Percentiles rank a stretch among this genome's conserved stretches.
phyloP scores from a whole-genome alignment of 2,888 invertebrate species.

The Artemia sinica region DNA sequence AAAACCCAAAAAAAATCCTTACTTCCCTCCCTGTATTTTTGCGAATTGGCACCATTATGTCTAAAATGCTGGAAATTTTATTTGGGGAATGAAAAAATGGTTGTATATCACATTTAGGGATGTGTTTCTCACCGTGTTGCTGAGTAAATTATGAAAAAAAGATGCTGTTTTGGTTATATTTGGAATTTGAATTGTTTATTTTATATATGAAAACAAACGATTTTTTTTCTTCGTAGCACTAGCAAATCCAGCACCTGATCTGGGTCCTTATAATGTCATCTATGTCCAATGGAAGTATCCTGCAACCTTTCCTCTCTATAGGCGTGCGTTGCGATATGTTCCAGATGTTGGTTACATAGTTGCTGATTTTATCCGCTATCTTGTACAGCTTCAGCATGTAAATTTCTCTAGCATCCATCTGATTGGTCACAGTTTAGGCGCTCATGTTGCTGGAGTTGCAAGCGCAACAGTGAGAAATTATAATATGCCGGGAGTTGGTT shows the following conservation, averaged over 20 bases:
- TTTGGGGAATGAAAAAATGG: too few species aligned
- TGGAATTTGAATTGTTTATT: too few species aligned
- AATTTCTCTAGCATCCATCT: neutral
- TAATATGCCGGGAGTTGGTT: neutral
- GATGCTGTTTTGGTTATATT: too few species aligned
- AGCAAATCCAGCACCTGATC: neutral
- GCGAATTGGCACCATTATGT: too few species aligned
- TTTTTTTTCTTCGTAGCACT: neutral
- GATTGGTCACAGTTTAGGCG: neutral
- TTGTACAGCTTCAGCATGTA: neutral
- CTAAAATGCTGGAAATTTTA: too few species aligned
- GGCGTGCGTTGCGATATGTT: neutral
- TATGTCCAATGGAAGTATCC: constrained; percentile 1
- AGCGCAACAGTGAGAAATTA: neutral
- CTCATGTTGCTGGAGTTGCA: constrained; percentile 3
- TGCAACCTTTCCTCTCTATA: neutral
- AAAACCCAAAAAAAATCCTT: too few species aligned
- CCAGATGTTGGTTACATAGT: neutral
- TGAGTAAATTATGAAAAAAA: too few species aligned
- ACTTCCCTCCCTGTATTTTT: too few species aligned
- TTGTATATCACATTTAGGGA: too few species aligned
- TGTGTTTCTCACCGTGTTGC: too few species aligned
- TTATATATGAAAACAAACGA: too few species aligned
- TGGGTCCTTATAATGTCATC: neutral
- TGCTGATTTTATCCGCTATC: neutral